phyloP scores from a whole-genome alignment of 2,113 vertebrate species.

The Phainopepla nitens region DNA sequence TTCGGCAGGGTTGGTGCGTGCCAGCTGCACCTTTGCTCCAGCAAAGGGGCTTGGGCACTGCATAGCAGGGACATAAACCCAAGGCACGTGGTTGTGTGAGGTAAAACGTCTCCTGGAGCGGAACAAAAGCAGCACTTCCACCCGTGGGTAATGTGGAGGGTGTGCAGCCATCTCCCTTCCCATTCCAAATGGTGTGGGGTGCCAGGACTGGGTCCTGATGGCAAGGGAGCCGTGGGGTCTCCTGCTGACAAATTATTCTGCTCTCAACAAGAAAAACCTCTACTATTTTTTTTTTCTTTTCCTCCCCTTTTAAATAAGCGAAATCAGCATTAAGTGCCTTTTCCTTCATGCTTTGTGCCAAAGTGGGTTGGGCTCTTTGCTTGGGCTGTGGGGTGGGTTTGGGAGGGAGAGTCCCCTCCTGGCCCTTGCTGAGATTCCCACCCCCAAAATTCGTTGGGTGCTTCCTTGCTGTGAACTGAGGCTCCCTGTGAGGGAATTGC shows the following conservation, averaged over 20 bases:
- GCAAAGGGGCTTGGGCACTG: neutral
- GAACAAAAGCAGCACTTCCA: neutral
- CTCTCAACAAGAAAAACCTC: neutral
- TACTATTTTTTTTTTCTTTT: neutral
- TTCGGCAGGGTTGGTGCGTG: accelerated
- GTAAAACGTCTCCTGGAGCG: neutral
- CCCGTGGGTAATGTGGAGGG: neutral
- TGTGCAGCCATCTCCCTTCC: neutral
- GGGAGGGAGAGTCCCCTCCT: neutral
- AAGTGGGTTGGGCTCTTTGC: neutral
- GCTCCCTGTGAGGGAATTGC: neutral
- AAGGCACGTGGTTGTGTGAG: neutral
- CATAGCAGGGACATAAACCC: neutral
- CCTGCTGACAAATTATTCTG: neutral
- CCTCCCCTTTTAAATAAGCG: accelerated
- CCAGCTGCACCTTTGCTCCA: neutral
- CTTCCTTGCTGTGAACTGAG: neutral
- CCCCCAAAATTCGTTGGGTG: neutral
- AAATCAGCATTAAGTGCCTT: neutral
- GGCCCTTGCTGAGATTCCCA: neutral
- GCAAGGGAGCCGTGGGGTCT: neutral
- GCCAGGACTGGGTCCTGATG: neutral
- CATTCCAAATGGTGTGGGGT: accelerated
- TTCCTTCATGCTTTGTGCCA: neutral
- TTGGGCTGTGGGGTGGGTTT: neutral